Evolutionary conservation across 2,113 vertebrate species (phyloP), one percentile per base, ranked within the genome.

Genomic region (Apaloderma vittatum): DNA sequence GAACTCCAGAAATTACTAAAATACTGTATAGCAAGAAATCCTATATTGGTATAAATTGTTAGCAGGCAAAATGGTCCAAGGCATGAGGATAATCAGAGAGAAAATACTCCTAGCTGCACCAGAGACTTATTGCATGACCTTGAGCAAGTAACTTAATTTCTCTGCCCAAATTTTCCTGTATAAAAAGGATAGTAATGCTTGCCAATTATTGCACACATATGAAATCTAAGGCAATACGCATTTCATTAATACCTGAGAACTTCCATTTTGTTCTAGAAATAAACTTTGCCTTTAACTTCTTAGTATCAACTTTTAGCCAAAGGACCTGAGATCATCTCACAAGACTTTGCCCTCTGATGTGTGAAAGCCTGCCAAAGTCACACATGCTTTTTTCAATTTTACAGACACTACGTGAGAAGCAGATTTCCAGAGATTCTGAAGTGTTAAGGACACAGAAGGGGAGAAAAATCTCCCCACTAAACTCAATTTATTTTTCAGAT

Each of bases 1-100:
- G 86, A 96, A 84, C 72, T 92, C 88, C 72, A 94, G 76, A 96
- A 95, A 94, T 96, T 93, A 96, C 72, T 93, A 59, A 95, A 97
- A 95, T 77, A 90, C 21, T 83, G 52, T 78, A 75, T 49, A 75
- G 63, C 48, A 90, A 94, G 72, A 86, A 96, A 84, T 78, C 24
- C 48, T 92, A 48, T 92, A 89, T 75, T 71, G 57, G 46, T 89
- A 90, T 34, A 96, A 93, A 93, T 94, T 86, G 95, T 86, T 81
- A 97, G 45, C 59, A 92, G 63, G 68, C 74, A 92, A 93, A 96
- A 95, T 40, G 92, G 88, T 86, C 54, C 79, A 80, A 23, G 86
- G 57, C 23, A 81, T 86, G 85, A 94, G 52, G 48, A 63, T 80
- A 86, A 95, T 81, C 88, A 88, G 32, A 96, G 20, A 86, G 65